Conservation (phyloP, 1,140 invertebrate species). For the Diorhabda sublineata region DNA sequence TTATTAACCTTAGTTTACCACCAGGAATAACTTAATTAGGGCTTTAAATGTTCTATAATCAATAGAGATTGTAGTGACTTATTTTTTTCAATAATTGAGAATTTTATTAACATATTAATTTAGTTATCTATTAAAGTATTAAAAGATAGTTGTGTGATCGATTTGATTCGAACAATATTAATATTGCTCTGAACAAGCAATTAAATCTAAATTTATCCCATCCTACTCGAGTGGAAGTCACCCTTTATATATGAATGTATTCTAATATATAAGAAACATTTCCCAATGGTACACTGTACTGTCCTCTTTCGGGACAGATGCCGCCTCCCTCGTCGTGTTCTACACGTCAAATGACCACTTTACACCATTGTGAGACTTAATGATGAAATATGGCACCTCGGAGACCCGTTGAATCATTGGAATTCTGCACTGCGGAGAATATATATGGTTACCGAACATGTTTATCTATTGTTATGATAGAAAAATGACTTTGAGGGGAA, state of each 20-base stretch:
- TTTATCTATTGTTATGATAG: constrained; percentile 14
- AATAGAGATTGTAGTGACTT: too few relatives aligned
- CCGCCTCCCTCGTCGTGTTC: constrained; percentile 33
- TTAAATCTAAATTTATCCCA: too few relatives aligned
- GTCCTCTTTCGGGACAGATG: constrained; percentile 13
- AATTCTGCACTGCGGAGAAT: constrained; percentile 17
- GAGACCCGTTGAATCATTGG: constrained; percentile 44
- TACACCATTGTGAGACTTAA: constrained; percentile 47
- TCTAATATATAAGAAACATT: constrained; percentile 22
- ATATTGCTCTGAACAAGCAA: too few relatives aligned
- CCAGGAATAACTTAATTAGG: too few relatives aligned
- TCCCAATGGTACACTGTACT: constrained; percentile 28
- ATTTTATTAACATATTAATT: too few relatives aligned
- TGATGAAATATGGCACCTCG: constrained; percentile 48
- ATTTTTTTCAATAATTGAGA: too few relatives aligned
- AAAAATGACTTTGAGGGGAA: background rate
- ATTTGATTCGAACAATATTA: too few relatives aligned
- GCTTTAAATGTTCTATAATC: too few relatives aligned
- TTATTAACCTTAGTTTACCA: too few relatives aligned
- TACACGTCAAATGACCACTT: constrained; percentile 51
- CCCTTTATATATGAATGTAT: background rate
- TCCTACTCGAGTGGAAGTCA: background rate
- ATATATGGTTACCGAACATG: constrained; percentile 7
- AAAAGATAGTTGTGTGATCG: too few relatives aligned
- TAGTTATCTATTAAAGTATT: too few relatives aligned